Base-by-base conservation (phyloP, 2,888 invertebrate genomes). In the Epirrita christyi region DNA sequence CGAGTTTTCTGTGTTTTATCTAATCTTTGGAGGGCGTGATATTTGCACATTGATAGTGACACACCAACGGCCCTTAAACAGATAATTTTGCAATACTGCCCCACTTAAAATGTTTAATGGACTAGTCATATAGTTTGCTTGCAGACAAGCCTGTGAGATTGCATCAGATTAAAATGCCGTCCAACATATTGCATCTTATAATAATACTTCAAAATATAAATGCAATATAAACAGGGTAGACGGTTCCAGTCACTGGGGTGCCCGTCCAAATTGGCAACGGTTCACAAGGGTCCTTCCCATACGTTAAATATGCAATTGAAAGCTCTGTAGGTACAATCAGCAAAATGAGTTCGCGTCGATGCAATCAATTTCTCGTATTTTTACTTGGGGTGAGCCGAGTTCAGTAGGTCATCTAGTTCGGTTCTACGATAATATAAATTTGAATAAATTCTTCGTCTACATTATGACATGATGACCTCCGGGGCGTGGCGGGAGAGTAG, bases 231-330 rank as follows among this genome's bases (percentile, higher is more conserved):
- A 86, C 83, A 85, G 78, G 79, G 75, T 64, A 73, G 75, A 68
- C 71, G 66, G 64, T 71, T 70, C 74, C 71, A 59, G 64, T 60
- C 70, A 70, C 69, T 75, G 76, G 82, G 81, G 80, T 67, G 69
- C 73, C 71, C 72, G 66, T 72, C 79, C 76, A 88, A 89, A 91
- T 91, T 91, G 90, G 89, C 87, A 86, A 79, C 84, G 81, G 80
- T 81, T 81, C 83, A 72, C 80, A 76, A 85, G 88, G 92, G 88
- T 81, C 76, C 82, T 84, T 83, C 84, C 86, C 83, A 85, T 85
- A 88, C 86, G 87, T 87, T 90, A 89, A 91, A 88, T 89, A 91
- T 86, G 86, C 87, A 87, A 89, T 89, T 90, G 83, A 76, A 81
- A 81, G 78, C 79, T 80, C 81, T 74, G 83, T 86, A 88, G 73